phyloP scores from a whole-genome alignment of 2,113 vertebrate genomes.

The Sylvilagus bachmani region DNA sequence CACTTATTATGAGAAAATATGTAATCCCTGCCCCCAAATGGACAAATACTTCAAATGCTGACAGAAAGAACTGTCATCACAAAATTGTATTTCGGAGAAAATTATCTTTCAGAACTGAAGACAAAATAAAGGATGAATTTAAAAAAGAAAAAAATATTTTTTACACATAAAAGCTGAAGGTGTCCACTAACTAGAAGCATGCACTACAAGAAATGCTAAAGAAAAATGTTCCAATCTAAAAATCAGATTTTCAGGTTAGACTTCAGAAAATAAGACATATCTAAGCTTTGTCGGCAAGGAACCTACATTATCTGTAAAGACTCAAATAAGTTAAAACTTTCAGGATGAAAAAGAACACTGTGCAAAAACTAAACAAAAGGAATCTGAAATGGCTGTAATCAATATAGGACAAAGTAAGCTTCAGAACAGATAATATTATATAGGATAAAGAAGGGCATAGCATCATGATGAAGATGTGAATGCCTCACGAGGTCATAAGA shows the following conservation, averaged over 20 bases:
- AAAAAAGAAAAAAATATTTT: background rate
- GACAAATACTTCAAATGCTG: background rate
- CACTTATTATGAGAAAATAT: background rate
- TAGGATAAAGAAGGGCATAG: background rate
- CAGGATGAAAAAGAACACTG: background rate
- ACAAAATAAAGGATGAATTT: background rate
- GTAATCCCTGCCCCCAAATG: background rate
- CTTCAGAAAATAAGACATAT: background rate
- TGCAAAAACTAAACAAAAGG: background rate
- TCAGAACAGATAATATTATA: slow-evolving; percentile 15
- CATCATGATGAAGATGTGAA: background rate
- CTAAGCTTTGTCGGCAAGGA: background rate
- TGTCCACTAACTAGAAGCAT: background rate
- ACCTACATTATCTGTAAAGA: background rate
- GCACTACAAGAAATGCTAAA: background rate
- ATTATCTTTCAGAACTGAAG: slow-evolving; percentile 1
- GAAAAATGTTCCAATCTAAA: slow-evolving; percentile 29
- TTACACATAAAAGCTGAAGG: background rate
- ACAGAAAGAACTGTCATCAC: background rate
- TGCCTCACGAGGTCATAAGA: background rate
- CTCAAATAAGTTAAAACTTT: slow-evolving; percentile 16
- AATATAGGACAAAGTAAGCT: background rate
- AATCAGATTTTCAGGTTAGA: background rate
- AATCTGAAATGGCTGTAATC: background rate
- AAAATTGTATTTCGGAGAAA: background rate